Conservation (phyloP, 2,888 invertebrate species). For the Ectemnius continuus region DNA sequence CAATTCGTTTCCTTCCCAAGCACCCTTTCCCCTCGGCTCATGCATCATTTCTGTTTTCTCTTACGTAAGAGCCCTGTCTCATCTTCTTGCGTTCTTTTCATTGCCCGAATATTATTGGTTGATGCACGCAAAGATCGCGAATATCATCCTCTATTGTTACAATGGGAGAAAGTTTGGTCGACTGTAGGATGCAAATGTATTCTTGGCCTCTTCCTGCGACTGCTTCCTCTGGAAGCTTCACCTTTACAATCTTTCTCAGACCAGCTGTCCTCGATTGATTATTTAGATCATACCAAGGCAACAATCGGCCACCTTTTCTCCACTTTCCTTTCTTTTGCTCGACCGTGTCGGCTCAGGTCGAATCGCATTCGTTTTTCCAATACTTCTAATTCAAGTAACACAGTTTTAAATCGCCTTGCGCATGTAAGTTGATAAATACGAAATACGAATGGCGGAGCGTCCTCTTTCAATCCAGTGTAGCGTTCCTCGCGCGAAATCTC, state of each 20-base stretch:
- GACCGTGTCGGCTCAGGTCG: slow-evolving; percentile 11
- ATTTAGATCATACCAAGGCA: no score
- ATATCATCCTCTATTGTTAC: not conserved
- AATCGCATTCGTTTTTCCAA: not conserved
- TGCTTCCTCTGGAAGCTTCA: slow-evolving; percentile 7
- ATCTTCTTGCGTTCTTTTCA: slow-evolving; percentile 39
- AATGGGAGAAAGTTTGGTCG: not conserved
- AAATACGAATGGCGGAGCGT: slow-evolving; percentile 21
- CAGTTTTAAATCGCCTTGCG: slow-evolving; percentile 13
- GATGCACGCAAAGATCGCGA: no score
- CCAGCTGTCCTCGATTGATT: not conserved
- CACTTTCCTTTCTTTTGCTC: slow-evolving; percentile 5
- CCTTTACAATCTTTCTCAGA: not conserved
- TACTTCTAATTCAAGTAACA: slow-evolving; percentile 10
- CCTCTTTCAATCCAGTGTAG: slow-evolving; percentile 33
- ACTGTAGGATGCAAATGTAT: not conserved
- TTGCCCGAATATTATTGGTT: slow-evolving; percentile 27
- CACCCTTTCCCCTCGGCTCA: no score
- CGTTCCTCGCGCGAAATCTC: slow-evolving; percentile 11
- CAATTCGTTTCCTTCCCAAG: no score
- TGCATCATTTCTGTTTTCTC: no score
- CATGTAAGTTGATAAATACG: slow-evolving; percentile 14
- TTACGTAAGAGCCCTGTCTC: not conserved
- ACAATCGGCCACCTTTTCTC: not conserved
- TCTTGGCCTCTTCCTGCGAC: slow-evolving; percentile 27